Conservation (phyloP, 2,888 invertebrate genomes). For the Dasysyrphus albostriatus region DNA sequence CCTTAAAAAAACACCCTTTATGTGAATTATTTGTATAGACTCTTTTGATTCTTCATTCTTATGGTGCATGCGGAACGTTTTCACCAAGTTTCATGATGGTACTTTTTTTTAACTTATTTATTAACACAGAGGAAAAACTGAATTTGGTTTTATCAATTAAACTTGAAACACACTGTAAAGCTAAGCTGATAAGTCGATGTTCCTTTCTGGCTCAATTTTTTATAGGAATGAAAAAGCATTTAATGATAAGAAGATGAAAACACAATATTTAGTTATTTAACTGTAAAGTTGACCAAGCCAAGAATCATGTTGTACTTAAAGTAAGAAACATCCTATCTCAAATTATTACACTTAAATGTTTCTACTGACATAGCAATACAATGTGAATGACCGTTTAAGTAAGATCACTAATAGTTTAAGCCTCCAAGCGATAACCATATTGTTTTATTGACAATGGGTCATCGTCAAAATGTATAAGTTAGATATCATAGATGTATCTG, state of each 20-base stretch:
- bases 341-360: neutral
- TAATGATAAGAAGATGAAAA: neutral
- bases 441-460: slow-evolving; percentile 21
- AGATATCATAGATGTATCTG: slow-evolving; percentile 17
- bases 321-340: neutral
- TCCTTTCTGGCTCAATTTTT: neutral
- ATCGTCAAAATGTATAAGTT: slow-evolving; percentile 4
- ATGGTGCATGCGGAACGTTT: too few relatives aligned
- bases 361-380: neutral
- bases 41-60: too few relatives aligned
- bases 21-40: too few relatives aligned
- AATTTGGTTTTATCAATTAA: neutral
- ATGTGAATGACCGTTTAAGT: slow-evolving; percentile 25
- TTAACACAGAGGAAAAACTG: too few relatives aligned
- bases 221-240: neutral
- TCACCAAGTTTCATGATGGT: too few relatives aligned
- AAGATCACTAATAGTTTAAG: slow-evolving; percentile 1
- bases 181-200: neutral
- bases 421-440: slow-evolving; percentile 2
- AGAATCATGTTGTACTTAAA: neutral
- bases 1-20: too few relatives aligned
- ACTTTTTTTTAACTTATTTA: too few relatives aligned
- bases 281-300: neutral
- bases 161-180: neutral
- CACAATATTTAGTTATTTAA: neutral